These are phyloP conservation scores for Autographa gamma DNA, from an alignment of 2,888 invertebrate genomes.

Conservation along the genomic window DNA sequence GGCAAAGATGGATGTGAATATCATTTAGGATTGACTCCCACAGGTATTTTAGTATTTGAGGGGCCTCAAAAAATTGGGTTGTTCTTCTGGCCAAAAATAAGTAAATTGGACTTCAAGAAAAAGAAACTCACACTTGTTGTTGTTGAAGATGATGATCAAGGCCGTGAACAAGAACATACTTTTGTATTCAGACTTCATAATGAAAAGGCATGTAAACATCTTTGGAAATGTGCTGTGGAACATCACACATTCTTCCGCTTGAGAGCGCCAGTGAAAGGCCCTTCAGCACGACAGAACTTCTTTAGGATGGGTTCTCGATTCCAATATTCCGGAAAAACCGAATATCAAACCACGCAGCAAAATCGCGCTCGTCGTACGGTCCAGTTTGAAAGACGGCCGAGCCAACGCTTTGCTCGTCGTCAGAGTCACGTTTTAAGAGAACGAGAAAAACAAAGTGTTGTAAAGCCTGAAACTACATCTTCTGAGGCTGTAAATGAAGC, in stretches of 20 bases:
- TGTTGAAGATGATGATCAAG: conserved; percentile 99
- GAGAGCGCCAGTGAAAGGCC: conserved; percentile 95
- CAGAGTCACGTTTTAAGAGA: conserved; percentile 96
- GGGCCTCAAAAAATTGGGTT: conserved; percentile 98
- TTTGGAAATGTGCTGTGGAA: conserved; percentile 99
- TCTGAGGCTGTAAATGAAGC: conserved; percentile 71
- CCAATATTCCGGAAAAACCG: conserved; percentile 97
- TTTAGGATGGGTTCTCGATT: conserved; percentile 99
- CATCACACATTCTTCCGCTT: conserved; percentile 99
- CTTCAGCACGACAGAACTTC: conserved; percentile 97
- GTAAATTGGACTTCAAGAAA: conserved; percentile 98
- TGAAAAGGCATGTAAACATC: conserved; percentile 99
- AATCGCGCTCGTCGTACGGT: conserved; percentile 97
- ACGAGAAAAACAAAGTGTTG: conserved; percentile 90
- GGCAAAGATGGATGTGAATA: conserved; percentile 99
- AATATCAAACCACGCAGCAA: conserved; percentile 98
- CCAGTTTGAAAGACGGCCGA: conserved; percentile 98
- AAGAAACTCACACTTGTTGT: conserved; percentile 99
- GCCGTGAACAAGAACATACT: conserved; percentile 98
- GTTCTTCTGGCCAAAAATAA: conserved; percentile 99
- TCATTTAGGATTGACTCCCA: conserved; percentile 98
- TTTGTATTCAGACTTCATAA: conserved; percentile 99
- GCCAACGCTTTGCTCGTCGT: conserved; percentile 97
- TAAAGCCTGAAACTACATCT: conserved; percentile 74
- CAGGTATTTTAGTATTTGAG: conserved; percentile 99